Evolutionary conservation across 2,797 vertebrate species (phyloP), one percentile per base, ranked within the genome.

Genomic region (Sparidentex hasta): DNA sequence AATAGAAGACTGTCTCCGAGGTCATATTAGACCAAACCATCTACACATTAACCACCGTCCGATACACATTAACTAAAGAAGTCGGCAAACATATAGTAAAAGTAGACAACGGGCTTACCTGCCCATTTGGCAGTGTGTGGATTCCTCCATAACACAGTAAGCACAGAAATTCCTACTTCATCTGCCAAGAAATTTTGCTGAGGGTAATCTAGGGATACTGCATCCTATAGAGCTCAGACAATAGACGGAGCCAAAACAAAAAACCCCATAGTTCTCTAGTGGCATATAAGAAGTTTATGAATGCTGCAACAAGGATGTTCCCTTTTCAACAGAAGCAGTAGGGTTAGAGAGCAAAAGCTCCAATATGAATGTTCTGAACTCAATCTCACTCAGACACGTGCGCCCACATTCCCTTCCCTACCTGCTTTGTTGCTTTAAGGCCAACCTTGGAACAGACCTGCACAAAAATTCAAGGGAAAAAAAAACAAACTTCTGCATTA

Each of bases 331-430:
- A 76, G 83, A 80, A 76, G 87, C 82, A 83, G 71, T 64, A 59
- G 85, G 92, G 88, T 90, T 88, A 90, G 89, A 89, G 88, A 92
- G 86, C 88, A 93, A 90, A 90, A 85, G 78, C 84, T 84, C 73
- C 84, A 85, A 85, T 87, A 82, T 84, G 89, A 92, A 91, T 88
- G 87, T 88, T 90, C 83, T 92, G 90, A 94, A 94, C 91, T 94
- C 90, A 91, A 89, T 92, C 84, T 91, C 80, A 74, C 78, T 84
- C 81, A 82, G 80, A 87, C 65, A 65, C 78, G 83, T 76, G 76
- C 78, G 90, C 72, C 80, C 79, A 89, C 78, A 88, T 86, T 88
- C 80, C 80, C 68, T 71, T 80, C 82, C 79, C 80, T 80, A 78
- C 75, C 77, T 84, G 77, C 86, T 88, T 92, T 92, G 85, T 92